Percentiles rank a stretch among this genome's conserved stretches.
These are phyloP conservation scores for Canis aureus DNA, from an alignment of 2,113 vertebrate species.

Conservation along the genomic window DNA sequence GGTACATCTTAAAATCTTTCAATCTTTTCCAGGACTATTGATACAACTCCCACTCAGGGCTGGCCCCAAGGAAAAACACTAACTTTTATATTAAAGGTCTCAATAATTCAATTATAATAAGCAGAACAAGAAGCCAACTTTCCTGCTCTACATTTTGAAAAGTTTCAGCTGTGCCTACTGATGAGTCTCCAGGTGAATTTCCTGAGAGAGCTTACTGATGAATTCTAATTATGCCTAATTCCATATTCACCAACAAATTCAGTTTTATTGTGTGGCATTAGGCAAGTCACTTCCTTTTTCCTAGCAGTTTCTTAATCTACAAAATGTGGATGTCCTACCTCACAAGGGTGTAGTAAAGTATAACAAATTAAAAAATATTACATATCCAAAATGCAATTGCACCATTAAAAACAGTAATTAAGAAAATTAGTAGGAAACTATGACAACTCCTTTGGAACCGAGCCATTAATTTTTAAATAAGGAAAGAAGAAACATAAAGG, in stretches of 20 bases:
- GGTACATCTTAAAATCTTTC: not conserved
- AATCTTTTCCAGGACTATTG: not conserved
- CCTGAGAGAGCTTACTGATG: not conserved
- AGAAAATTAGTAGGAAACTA: constrained; percentile 60
- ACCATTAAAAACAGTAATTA: constrained; percentile 60
- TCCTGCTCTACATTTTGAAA: not conserved
- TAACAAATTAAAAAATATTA: constrained; percentile 49
- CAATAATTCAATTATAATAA: constrained; percentile 28
- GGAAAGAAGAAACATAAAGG: not conserved
- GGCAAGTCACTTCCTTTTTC: constrained; percentile 28
- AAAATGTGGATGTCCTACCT: not conserved
- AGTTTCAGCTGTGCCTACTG: not conserved
- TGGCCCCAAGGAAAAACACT: not conserved
- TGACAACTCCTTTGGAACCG: constrained; percentile 58
- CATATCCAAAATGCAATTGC: constrained; percentile 43
- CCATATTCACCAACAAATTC: not conserved
- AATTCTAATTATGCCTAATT: constrained; percentile 22
- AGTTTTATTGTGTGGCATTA: constrained; percentile 6
- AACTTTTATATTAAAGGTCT: not conserved
- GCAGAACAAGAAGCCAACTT: constrained; percentile 14
- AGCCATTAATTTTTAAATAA: constrained; percentile 60
- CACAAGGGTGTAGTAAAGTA: constrained; percentile 46
- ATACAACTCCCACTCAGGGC: not conserved
- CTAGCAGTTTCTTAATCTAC: not conserved
- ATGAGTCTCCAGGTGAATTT: constrained; percentile 10